A percentile compares a stretch with the other conserved stretches of the same genome.
phyloP scores from a whole-genome alignment of 2,113 vertebrate species.

The Nothobranchius furzeri region DNA sequence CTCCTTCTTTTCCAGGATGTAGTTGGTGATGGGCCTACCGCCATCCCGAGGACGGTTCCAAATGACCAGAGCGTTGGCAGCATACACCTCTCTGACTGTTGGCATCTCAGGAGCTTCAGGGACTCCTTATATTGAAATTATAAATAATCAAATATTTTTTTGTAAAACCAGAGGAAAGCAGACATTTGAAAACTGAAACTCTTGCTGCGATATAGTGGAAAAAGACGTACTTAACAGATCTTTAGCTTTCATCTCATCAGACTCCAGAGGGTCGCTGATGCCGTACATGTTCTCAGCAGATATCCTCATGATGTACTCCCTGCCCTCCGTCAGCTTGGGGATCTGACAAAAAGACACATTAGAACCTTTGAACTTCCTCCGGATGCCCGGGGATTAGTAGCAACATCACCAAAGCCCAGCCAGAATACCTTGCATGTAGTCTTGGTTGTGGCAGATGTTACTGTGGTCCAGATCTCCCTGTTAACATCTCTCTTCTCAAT shows the following conservation, averaged over 20 bases:
- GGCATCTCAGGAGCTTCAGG: conserved; percentile 96
- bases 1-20: conserved; percentile 96
- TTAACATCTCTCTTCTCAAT: conserved; percentile 93
- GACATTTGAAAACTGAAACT: background rate
- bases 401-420: background rate
- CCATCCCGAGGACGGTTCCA: conserved; percentile 95
- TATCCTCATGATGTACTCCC: conserved; percentile 92
- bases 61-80: conserved; percentile 88
- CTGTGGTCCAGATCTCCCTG: conserved; percentile 92
- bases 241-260: conserved; percentile 95
- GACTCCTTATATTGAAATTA: conserved; percentile 81
- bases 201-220: background rate
- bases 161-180: no score
- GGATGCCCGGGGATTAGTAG: background rate
- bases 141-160: background rate
- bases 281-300: conserved; percentile 96
- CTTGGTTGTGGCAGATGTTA: conserved; percentile 91
- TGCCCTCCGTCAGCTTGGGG: conserved; percentile 92
- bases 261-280: conserved; percentile 94
- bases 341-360: conserved; percentile 41
- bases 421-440: conserved; percentile 88
- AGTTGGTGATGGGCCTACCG: conserved; percentile 96
- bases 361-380: background rate
- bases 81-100: conserved; percentile 87
- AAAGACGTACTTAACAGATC: conserved; percentile 91